Conservation (phyloP, 2,113 vertebrate species). For the Brienomyrus longianalis region DNA sequence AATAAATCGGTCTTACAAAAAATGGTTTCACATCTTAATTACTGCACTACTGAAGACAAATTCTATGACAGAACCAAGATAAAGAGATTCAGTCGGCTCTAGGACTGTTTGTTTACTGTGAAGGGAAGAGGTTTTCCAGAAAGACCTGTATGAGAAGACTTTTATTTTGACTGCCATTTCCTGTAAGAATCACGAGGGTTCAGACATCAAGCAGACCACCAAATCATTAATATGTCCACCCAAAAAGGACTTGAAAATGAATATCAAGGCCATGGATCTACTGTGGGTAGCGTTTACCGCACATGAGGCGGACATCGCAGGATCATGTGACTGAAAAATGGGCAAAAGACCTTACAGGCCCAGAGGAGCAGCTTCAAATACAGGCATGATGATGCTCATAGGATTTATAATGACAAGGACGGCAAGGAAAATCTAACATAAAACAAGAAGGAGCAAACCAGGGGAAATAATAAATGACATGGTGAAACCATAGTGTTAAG, state of each 20-base stretch:
- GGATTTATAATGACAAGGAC: slow-evolving; percentile 36
- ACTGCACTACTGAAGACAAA: neutral
- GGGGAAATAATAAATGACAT: neutral
- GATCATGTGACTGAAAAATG: slow-evolving; percentile 34
- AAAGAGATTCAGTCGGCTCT: slow-evolving; percentile 17
- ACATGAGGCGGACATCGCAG: neutral
- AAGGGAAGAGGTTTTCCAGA: too few relatives aligned
- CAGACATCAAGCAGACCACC: neutral
- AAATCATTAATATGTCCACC: neutral
- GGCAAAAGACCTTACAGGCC: slow-evolving; percentile 38
- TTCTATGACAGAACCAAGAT: slow-evolving; percentile 9
- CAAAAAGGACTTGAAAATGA: neutral
- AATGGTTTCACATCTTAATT: neutral
- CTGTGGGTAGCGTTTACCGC: neutral
- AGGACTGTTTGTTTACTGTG: slow-evolving; percentile 5
- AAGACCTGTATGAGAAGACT: neutral
- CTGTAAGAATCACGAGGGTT: neutral
- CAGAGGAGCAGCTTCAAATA: slow-evolving; percentile 30
- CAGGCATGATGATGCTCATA: slow-evolving; percentile 32
- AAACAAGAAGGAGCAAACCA: neutral
- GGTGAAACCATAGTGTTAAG: neutral
- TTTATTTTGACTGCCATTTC: slow-evolving; percentile 25
- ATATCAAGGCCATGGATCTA: neutral
- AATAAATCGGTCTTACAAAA: neutral
- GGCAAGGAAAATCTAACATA: slow-evolving; percentile 16